Base-by-base conservation (phyloP, 1,140 invertebrate genomes). In the Sweltsa coloradensis region DNA sequence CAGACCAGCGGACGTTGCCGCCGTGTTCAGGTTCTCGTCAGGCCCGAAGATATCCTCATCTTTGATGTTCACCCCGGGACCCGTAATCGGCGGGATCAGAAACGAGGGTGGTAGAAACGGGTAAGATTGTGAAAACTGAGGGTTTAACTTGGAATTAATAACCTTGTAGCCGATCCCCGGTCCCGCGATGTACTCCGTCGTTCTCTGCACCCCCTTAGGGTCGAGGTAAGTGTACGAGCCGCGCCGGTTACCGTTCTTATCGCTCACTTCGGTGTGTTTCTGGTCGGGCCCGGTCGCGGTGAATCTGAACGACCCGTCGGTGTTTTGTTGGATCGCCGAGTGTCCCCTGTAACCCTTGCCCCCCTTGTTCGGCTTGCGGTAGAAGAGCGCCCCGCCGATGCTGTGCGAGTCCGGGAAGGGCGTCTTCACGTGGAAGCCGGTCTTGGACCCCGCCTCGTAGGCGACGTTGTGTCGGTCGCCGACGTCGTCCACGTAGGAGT, bases 151-250 rank as follows among this genome's bases (percentile, higher is more conserved):
- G 11, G 43, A 40, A 56, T 76, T 77, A 16, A 83, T 65, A 3
- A 84, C 74, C 7, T 78, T 68, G 52, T 82, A 84, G n/a, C 81
- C 81, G 24, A 81, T 84, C 25, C 77, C 75, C 0, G 81, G 79
- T 2, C 81, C 81, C 2, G 81, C 81, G 49, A 82, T 81, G 56
- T 84, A 84, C 57, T 83, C 73, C 2, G 81, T 79, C 0, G 79
- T 78, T 43, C 67, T 71, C 64, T 81, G 79, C 18, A 78, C 71
- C 1, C 79, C 79, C 67, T 81, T 80, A 54, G 83, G 79, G 56
- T 83, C 82, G 13, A 83, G 60, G 57, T 81, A 85, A 4, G 79
- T 80, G 61, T 83, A 85, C 0, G 79, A 81, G 25, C 82, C 82
- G 43, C 78, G 61, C 0, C 81, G 76, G 48, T 82, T 72, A 9